Base-by-base conservation (phyloP, 2,888 invertebrate genomes). In the Epirrhoe tristata region DNA sequence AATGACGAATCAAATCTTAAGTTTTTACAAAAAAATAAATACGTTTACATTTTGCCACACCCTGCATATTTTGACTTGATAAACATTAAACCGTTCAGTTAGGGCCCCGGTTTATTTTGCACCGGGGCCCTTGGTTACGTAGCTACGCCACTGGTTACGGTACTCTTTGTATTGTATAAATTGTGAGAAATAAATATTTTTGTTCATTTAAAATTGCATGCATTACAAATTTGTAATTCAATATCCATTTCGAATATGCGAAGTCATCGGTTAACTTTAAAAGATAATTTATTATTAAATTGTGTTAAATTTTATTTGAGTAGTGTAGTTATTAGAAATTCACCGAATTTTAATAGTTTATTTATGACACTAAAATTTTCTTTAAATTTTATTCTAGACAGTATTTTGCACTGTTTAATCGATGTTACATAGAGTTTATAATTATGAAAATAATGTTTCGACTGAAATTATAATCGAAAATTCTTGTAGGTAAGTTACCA, bases 401-500 rank as follows among this genome's bases (percentile, higher is more conserved):
- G 57, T 62, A 51, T 66, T 65, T 66, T 58, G 58, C 59, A 69
- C 58, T 59, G 55, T 61, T 63, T 56, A 52, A 52, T 66, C 48
- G 34, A 60, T 65, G 54, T 61, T 62, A 69, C 61, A 53, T 63
- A 56, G n/a, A 54, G 57, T 64, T 31, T 17, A 8, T 60, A 62
- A 59, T 34, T 66, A 58, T 62, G 64, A 16, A 36, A 54, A 59
- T 58, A 67, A 63, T 63, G 50, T 71, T 71, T 68, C 67, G 69
- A 73, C 73, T 73, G 71, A 73, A 59, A 39, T 76, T 74, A 71
- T 72, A 64, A 72, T 72, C 73, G 74, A 72, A 74, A 74, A 63
- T 69, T 74, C 67, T 76, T 76, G 73, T 79, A 81, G 34, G 17
- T 50, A 50, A 14, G 84, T 82, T 82, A 84, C 83, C 83, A 81